A percentile compares a stretch with the other conserved stretches of the same genome.
Conservation (phyloP, 2,888 invertebrate genomes). For the Chrysomela aeneicollis region DNA sequence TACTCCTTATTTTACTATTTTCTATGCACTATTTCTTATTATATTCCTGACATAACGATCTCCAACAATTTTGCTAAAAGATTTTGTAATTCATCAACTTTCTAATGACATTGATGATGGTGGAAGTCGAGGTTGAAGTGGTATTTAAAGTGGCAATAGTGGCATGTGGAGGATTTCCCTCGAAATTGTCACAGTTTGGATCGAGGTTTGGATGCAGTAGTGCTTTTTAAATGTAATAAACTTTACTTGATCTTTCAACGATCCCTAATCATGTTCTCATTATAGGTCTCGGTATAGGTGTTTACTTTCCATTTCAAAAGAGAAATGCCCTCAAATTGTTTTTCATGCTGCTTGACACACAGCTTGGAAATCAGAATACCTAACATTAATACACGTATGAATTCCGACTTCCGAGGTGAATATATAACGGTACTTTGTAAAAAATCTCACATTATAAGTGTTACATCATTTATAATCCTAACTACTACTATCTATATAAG, state of each 20-base stretch:
- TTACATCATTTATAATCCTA: not conserved
- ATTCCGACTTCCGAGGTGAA: not conserved
- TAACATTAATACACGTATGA: not conserved
- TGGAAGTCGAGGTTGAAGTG: no score
- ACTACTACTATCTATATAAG: not conserved
- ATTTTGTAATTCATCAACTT: conserved; percentile 21
- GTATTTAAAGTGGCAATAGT: no score
- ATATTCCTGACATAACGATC: not conserved
- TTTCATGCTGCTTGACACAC: no score
- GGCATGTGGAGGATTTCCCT: no score
- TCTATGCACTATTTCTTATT: not conserved
- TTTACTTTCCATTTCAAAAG: not conserved
- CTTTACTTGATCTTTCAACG: no score
- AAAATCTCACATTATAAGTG: not conserved
- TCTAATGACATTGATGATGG: conserved; percentile 4
- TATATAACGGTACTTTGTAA: not conserved
- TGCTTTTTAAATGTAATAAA: no score
- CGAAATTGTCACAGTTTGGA: no score
- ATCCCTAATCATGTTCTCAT: no score
- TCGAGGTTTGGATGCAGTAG: no score
- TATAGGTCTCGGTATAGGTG: no score
- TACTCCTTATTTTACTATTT: conserved; percentile 6
- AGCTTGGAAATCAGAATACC: no score
- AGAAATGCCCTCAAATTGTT: not conserved
- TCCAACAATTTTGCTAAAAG: conserved; percentile 2